phyloP scores from a whole-genome alignment of 2,888 invertebrate genomes.

The Phaedon cochleariae region DNA sequence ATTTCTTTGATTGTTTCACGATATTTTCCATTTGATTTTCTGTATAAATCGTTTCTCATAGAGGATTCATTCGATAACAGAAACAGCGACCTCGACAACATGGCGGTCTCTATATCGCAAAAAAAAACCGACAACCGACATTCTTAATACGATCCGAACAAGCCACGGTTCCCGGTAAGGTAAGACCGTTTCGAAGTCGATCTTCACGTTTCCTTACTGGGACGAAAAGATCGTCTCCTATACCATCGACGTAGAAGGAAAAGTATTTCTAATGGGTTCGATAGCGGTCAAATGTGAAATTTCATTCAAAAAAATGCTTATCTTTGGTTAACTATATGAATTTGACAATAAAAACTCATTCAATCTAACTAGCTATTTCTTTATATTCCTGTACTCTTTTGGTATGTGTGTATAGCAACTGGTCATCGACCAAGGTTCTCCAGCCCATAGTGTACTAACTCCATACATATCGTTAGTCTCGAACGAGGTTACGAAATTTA shows the following conservation, averaged over 20 bases:
- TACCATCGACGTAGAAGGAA: neutral
- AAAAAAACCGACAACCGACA: slow-evolving; percentile 27
- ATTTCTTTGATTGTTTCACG: no score
- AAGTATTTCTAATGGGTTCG: neutral
- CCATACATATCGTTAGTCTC: no score
- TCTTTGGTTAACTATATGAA: no score
- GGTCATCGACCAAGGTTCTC: no score
- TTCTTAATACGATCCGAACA: slow-evolving; percentile 29
- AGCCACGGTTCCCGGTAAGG: slow-evolving; percentile 47
- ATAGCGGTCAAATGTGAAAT: no score
- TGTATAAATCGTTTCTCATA: neutral
- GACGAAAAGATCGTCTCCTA: slow-evolving; percentile 19
- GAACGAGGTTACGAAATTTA: no score
- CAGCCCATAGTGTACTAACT: no score
- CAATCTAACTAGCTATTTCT: no score
- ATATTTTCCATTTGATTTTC: neutral
- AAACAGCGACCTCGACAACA: slow-evolving; percentile 12
- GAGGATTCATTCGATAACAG: neutral
- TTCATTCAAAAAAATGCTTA: no score
- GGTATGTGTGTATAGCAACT: no score
- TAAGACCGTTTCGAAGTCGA: slow-evolving; percentile 38
- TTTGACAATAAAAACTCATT: no score
- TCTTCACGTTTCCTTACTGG: slow-evolving; percentile 45
- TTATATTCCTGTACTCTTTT: no score
- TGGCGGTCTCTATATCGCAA: slow-evolving; percentile 4